Conservation (phyloP, 2,888 invertebrate genomes). For the Caenorhabditis sulstoni region DNA sequence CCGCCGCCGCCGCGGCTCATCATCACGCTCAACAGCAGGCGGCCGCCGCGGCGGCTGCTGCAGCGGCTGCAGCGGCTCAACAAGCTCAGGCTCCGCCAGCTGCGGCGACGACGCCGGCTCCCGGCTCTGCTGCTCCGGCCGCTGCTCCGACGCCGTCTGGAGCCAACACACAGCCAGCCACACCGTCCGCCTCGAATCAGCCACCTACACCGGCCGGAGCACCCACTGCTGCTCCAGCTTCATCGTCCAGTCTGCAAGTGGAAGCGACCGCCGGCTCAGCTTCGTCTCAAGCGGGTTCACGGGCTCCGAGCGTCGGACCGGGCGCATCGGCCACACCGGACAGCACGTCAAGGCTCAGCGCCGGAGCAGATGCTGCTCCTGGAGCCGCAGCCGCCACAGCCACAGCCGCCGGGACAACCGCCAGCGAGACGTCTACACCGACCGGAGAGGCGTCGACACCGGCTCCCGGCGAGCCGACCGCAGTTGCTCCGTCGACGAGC, state of each 20-base stretch:
- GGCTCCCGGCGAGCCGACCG: conserved; percentile 23
- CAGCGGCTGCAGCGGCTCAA: conserved; percentile 33
- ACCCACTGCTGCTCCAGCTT: conserved; percentile 11
- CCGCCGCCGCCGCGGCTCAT: conserved; percentile 24
- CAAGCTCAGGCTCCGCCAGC: conserved; percentile 28
- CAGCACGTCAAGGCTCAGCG: conserved; percentile 63
- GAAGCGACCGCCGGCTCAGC: conserved; percentile 8
- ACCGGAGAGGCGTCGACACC: conserved; percentile 35
- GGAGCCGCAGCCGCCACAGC: too few relatives aligned
- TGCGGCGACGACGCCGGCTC: conserved; percentile 21
- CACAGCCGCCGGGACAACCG: neutral
- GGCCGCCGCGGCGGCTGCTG: conserved; percentile 26
- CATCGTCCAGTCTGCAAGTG: conserved; percentile 8
- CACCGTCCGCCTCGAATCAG: conserved; percentile 67
- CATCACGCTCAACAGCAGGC: conserved; percentile 45
- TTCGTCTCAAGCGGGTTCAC: too few relatives aligned
- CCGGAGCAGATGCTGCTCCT: conserved; percentile 51
- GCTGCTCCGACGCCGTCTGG: conserved; percentile 31
- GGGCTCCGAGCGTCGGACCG: conserved; percentile 68
- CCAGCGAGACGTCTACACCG: conserved; percentile 36
- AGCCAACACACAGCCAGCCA: conserved; percentile 62
- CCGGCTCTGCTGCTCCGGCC: conserved; percentile 37
- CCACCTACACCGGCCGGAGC: conserved; percentile 67
- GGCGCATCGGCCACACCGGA: conserved; percentile 66
- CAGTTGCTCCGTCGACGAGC: neutral